Conservation (phyloP, 2,113 vertebrate genomes). For the Mormyrus iriodes region DNA sequence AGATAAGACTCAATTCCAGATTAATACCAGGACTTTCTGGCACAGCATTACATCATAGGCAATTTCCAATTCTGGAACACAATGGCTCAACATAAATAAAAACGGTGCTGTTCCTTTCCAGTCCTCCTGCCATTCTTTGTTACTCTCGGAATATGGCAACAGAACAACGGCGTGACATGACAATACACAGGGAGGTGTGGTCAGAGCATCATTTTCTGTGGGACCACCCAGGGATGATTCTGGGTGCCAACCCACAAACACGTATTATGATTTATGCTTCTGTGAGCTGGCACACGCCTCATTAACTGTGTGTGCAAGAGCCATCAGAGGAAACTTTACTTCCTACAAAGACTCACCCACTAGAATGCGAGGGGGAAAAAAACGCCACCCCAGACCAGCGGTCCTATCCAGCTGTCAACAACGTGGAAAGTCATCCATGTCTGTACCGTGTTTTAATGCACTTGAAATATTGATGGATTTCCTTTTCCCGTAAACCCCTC, state of each 20-base stretch:
- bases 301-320: neutral
- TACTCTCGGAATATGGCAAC: neutral
- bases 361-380: conserved; percentile 28
- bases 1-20: conserved; percentile 19
- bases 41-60: neutral
- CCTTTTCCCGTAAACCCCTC: conserved; percentile 16
- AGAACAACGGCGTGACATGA: neutral
- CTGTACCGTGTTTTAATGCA: conserved; percentile 20
- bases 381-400: conserved; percentile 27
- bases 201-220: too few relatives aligned
- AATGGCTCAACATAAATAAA: neutral
- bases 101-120: neutral
- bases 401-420: conserved; percentile 28
- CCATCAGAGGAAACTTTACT: conserved; percentile 28
- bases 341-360: conserved; percentile 36
- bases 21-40: conserved; percentile 14
- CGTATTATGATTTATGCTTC: neutral
- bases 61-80: neutral
- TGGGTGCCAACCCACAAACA: neutral
- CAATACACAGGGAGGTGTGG: neutral
- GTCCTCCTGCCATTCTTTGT: neutral
- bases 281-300: neutral
- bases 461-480: conserved; percentile 38
- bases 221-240: neutral
- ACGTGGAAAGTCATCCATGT: neutral